Percentiles rank a stretch among this genome's conserved stretches.
Conservation (phyloP, 1,140 invertebrate genomes). For the Danaus melanippus region DNA sequence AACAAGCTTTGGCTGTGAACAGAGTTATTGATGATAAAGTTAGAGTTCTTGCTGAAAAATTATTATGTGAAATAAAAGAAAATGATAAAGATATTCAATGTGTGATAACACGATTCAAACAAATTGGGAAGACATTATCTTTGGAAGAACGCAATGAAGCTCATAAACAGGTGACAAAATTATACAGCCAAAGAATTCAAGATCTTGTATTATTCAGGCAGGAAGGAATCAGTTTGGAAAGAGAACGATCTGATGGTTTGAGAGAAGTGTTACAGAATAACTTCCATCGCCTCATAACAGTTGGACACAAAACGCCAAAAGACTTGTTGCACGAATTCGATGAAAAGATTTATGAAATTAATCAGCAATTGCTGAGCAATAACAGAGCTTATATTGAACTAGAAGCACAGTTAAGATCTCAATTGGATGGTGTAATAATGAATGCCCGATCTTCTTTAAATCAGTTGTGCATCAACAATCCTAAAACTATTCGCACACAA, state of each 20-base stretch:
- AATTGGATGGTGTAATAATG: constrained; percentile 34
- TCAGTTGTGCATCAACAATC: constrained; percentile 31
- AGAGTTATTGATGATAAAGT: constrained; percentile 37
- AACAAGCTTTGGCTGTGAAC: constrained; percentile 30
- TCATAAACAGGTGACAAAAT: constrained; percentile 25
- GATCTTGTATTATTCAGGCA: constrained; percentile 34
- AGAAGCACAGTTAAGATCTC: constrained; percentile 35
- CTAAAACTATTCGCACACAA: constrained; percentile 12
- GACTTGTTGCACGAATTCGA: constrained; percentile 51
- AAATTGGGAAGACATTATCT: constrained; percentile 11
- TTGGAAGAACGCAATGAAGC: constrained; percentile 25
- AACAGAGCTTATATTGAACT: constrained; percentile 40
- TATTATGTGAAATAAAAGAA: constrained; percentile 36
- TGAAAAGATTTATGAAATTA: constrained; percentile 47
- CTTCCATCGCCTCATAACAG: constrained; percentile 35
- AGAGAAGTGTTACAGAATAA: constrained; percentile 35
- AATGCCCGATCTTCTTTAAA: constrained; percentile 36
- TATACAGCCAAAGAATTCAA: constrained; percentile 26
- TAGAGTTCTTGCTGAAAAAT: constrained; percentile 32
- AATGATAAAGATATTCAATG: constrained; percentile 36
- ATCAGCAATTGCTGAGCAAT: constrained; percentile 56
- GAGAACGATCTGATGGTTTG: constrained; percentile 35
- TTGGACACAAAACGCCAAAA: constrained; percentile 41
- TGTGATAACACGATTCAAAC: constrained; percentile 22
- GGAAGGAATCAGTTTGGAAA: constrained; percentile 43